Evolutionary conservation across 2,113 vertebrate species (phyloP).

Genomic region (Xyrauchen texanus): DNA sequence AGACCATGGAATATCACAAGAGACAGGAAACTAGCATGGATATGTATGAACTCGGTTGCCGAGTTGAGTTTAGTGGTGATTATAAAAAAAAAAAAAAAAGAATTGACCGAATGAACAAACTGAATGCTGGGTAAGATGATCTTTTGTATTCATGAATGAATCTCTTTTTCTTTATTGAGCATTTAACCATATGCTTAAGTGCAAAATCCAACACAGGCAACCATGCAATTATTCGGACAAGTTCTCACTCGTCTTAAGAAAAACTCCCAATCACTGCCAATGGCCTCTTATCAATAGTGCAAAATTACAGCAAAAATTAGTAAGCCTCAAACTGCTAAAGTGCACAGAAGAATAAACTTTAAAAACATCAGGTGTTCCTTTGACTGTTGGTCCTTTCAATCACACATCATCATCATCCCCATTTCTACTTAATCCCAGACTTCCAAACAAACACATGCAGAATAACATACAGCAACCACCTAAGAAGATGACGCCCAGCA

Average conservation of each 20-base stretch:
- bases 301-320: background rate
- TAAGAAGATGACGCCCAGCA: slow-evolving; percentile 47
- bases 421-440: background rate
- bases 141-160: too few relatives aligned
- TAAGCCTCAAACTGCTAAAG: background rate
- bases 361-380: background rate
- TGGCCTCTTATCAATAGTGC: background rate
- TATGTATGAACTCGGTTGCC: background rate
- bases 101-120: background rate
- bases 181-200: too few relatives aligned
- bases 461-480: slow-evolving; percentile 51
- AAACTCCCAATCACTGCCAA: background rate
- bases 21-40: background rate
- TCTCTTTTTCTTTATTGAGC: too few relatives aligned
- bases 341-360: background rate
- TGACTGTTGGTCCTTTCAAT: background rate
- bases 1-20: background rate
- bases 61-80: background rate
- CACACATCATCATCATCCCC: slow-evolving; percentile 22
- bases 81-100: background rate
- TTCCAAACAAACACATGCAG: slow-evolving; percentile 50
- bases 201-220: too few relatives aligned
- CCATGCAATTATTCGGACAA: background rate
- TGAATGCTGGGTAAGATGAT: too few relatives aligned
- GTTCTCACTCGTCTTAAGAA: background rate